phyloP scores from a whole-genome alignment of 1,140 invertebrate genomes.

The Cecropterus lyciades region DNA sequence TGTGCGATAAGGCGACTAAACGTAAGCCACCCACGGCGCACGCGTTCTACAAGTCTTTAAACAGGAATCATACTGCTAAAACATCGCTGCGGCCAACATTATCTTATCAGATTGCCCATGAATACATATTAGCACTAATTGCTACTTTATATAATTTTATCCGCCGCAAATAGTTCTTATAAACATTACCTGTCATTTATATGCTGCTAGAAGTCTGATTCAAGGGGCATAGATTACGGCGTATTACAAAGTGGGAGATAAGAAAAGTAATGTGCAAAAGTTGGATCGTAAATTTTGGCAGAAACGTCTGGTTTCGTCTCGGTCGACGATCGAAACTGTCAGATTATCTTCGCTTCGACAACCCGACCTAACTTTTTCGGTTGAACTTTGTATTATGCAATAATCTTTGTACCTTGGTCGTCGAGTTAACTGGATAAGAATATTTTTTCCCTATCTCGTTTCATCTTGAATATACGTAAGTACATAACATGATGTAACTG shows the following conservation, averaged over 20 bases:
- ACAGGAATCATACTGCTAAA: slow-evolving; percentile 66
- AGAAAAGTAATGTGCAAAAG: slow-evolving; percentile 74
- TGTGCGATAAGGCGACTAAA: slow-evolving; percentile 58
- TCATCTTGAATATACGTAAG: neutral
- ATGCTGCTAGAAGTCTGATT: slow-evolving; percentile 38
- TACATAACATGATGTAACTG: slow-evolving; percentile 3
- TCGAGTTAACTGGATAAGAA: slow-evolving; percentile 22
- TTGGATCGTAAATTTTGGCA: slow-evolving; percentile 72
- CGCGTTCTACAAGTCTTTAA: slow-evolving; percentile 47
- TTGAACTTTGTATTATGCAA: slow-evolving; percentile 55
- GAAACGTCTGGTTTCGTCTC: slow-evolving; percentile 69
- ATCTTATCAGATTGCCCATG: slow-evolving; percentile 62
- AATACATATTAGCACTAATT: slow-evolving; percentile 63
- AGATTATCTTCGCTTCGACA: slow-evolving; percentile 75
- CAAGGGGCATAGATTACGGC: slow-evolving; percentile 57
- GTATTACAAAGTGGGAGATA: slow-evolving; percentile 65
- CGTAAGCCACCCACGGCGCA: slow-evolving; percentile 67
- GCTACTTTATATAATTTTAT: slow-evolving; percentile 57
- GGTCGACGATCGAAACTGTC: slow-evolving; percentile 61
- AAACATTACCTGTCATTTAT: slow-evolving; percentile 18
- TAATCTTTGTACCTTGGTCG: slow-evolving; percentile 42
- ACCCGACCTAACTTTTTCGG: slow-evolving; percentile 61
- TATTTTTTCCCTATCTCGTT: slow-evolving; percentile 17
- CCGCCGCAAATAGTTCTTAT: slow-evolving; percentile 26
- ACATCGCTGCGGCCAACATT: slow-evolving; percentile 54